Percentiles rank a stretch among this genome's conserved stretches.
Evolutionary conservation across 2,888 invertebrate species (phyloP).

Genomic region (Sphaerophoria taeniata): DNA sequence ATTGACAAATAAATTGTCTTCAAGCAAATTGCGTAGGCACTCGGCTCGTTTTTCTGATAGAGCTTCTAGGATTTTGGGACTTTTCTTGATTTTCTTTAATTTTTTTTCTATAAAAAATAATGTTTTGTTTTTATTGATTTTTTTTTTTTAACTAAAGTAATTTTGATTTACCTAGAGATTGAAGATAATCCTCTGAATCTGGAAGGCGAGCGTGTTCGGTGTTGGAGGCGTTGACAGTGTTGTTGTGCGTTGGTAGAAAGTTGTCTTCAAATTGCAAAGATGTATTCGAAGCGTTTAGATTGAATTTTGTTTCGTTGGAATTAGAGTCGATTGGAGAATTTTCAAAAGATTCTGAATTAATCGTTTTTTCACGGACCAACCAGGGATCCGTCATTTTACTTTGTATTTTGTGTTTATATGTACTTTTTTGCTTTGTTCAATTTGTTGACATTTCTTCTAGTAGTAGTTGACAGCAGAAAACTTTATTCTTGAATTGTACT

Average conservation of each 20-base stretch:
- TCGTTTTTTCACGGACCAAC: conserved; percentile 76
- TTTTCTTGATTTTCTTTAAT: conserved; percentile 83
- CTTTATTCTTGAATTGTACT: no score
- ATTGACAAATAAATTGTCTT: conserved; percentile 76
- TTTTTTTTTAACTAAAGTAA: background rate
- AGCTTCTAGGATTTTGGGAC: conserved; percentile 83
- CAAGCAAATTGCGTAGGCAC: conserved; percentile 83
- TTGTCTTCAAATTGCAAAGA: conserved; percentile 84
- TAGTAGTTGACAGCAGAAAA: conserved; percentile 11
- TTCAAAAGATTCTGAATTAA: conserved; percentile 44
- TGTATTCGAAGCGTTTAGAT: conserved; percentile 37
- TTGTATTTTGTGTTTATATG: conserved; percentile 70
- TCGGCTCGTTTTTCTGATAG: conserved; percentile 83
- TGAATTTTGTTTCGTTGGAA: conserved; percentile 39
- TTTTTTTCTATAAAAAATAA: conserved; percentile 80
- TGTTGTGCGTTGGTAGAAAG: conserved; percentile 83
- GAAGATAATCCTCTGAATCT: conserved; percentile 83
- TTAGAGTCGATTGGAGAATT: conserved; percentile 60
- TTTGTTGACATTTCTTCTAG: conserved; percentile 45
- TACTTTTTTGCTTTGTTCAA: conserved; percentile 25
- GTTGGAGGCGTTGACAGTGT: conserved; percentile 79
- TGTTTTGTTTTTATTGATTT: conserved; percentile 25
- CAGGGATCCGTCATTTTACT: conserved; percentile 78
- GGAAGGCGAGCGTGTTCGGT: conserved; percentile 82
- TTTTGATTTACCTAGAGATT: conserved; percentile 85